Percentiles rank a stretch among this genome's conserved stretches.
Evolutionary conservation across 2,797 vertebrate genomes (phyloP).

Genomic region (Galago senegalensis): DNA sequence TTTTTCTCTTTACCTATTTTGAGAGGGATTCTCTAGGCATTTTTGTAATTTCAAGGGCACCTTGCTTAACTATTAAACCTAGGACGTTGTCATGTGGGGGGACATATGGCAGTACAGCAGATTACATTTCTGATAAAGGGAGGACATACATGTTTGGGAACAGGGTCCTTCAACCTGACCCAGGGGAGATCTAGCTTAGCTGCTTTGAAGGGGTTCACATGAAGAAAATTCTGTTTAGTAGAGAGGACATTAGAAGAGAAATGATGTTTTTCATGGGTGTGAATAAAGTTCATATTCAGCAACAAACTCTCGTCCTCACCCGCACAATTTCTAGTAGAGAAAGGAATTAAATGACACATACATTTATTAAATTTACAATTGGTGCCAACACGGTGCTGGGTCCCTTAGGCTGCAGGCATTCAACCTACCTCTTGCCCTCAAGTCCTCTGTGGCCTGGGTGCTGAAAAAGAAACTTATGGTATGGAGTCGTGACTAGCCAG

Average conservation of each 20-base stretch:
- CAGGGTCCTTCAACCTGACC: neutral
- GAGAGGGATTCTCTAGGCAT: neutral
- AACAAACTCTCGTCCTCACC: neutral
- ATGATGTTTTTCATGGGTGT: neutral
- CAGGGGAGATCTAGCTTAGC: neutral
- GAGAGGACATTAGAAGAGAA: conserved; percentile 22
- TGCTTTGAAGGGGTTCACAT: neutral
- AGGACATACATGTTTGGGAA: neutral
- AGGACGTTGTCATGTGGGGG: neutral
- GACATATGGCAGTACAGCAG: neutral
- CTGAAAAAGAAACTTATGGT: neutral
- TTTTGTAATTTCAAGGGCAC: neutral
- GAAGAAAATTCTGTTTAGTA: neutral
- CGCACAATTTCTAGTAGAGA: neutral
- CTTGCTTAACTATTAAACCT: neutral
- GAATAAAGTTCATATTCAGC: neutral
- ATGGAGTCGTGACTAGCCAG: neutral
- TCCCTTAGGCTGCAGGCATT: neutral
- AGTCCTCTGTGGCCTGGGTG: neutral
- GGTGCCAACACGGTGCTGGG: neutral
- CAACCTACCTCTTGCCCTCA: neutral
- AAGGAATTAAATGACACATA: neutral
- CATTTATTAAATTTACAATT: neutral
- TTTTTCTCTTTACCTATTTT: neutral
- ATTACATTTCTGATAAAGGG: neutral